Conservation (phyloP, 2,888 invertebrate genomes). For the Melanargia galathea region DNA sequence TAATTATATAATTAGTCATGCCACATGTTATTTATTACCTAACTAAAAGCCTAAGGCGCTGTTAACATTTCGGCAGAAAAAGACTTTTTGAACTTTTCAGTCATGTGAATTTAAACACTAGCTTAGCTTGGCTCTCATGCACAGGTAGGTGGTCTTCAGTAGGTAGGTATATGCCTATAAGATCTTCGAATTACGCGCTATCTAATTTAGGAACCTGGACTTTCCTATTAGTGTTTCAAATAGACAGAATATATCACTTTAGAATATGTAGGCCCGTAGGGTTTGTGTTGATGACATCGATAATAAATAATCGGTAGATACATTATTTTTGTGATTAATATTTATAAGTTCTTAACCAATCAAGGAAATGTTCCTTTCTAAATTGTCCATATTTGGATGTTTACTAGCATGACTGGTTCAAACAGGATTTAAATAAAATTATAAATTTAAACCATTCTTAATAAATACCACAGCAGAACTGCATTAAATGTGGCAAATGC, state of each 20-base stretch:
- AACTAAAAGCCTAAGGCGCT: background rate
- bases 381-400: background rate
- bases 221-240: no score
- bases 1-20: background rate
- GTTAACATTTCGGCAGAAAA: background rate
- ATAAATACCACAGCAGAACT: background rate
- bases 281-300: no score
- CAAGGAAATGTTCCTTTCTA: background rate
- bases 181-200: no score
- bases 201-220: no score
- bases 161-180: no score
- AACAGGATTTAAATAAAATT: slow-evolving; percentile 4
- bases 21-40: background rate
- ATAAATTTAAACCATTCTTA: slow-evolving; percentile 8
- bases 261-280: no score
- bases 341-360: no score
- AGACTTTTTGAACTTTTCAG: background rate
- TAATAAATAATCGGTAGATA: no score
- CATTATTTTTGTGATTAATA: no score
- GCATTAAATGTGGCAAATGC: background rate
- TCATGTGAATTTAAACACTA: background rate
- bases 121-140: background rate
- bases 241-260: no score
- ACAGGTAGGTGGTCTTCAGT: background rate
- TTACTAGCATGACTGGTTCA: background rate